A percentile compares a stretch with the other conserved stretches of the same genome.
phyloP scores from a whole-genome alignment of 2,113 vertebrate genomes.

The Pollachius pollachius region DNA sequence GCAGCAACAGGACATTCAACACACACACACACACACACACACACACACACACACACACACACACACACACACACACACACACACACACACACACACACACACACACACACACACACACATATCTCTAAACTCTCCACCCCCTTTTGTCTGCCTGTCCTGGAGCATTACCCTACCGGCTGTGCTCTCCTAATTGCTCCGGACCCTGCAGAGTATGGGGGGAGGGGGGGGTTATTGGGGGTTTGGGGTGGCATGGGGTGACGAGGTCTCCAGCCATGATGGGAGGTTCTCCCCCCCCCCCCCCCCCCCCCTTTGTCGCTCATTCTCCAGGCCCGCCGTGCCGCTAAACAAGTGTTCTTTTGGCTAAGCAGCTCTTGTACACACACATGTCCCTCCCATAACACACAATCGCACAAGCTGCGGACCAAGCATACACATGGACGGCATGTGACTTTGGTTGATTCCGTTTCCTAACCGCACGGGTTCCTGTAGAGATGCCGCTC shows the following conservation, averaged over 20 bases:
- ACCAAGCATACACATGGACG: neutral
- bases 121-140: conserved; percentile 34
- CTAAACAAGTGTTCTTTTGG: conserved; percentile 63
- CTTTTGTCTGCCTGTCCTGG: conserved; percentile 72
- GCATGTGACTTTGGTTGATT: neutral
- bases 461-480: neutral
- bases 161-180: conserved; percentile 68
- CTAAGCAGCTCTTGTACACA: conserved; percentile 34
- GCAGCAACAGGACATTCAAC: no score
- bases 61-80: no score
- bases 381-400: neutral
- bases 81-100: no score
- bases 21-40: no score
- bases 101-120: no score
- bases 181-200: conserved; percentile 71
- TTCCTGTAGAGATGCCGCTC: neutral
- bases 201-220: conserved; percentile 51
- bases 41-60: no score
- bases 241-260: conserved; percentile 31
- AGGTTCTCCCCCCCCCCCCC: neutral
- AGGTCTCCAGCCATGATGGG: conserved; percentile 33
- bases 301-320: conserved; percentile 22
- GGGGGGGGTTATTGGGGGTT: conserved; percentile 23
- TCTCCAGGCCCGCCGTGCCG: conserved; percentile 34
- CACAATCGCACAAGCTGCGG: neutral